Evolutionary conservation across 2,797 vertebrate genomes (phyloP), one percentile per base, ranked within the genome.

Genomic region (Crypturellus tataupa): DNA sequence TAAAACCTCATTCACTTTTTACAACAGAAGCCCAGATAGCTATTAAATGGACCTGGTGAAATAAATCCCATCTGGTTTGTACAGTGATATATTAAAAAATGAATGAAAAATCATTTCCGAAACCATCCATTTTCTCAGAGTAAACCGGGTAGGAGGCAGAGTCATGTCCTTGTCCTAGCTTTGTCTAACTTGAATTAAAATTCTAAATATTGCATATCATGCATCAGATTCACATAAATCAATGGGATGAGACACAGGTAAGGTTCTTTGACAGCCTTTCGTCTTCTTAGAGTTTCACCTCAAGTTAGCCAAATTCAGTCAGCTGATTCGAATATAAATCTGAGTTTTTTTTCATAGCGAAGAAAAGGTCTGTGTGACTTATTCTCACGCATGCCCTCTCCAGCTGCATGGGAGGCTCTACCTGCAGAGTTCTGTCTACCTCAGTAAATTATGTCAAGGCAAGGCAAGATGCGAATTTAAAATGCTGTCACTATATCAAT

Each of bases 131-230:
- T 63, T 75, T 31, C 8, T 64, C 35, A 64, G 27, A 64, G n/a
- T 49, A 62, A 85, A 73, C 3, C 4, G 49, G 3, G 11, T 31
- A 7, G 15, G 21, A 4, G 5, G 46, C 2, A 4, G 25, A 89
- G 17, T 39, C 2, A 2, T 0, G 2, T 4, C 8, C 75, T 67
- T 46, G 21, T 9, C 40, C 79, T 55, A n/a, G 4, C 56, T 81
- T 68, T 23, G 8, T 6, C 51, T 29, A 2, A 49, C 3, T 59
- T 29, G 20, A 84, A 25, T 27, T 8, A 59, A 65, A 87, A 42
- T 12, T 47, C n/a, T 25, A 40, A 40, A 35, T 46, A n/a, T 1
- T 33, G 17, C 2, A 0, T 16, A 10, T 11, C 2, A 3, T 8
- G 5, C 5, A 18, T 10, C 8, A 6, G 25, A 64, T 59, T 46